These are phyloP conservation scores for Antheraea pernyi DNA, from an alignment of 1,140 invertebrate genomes.

Conservation along the genomic window DNA sequence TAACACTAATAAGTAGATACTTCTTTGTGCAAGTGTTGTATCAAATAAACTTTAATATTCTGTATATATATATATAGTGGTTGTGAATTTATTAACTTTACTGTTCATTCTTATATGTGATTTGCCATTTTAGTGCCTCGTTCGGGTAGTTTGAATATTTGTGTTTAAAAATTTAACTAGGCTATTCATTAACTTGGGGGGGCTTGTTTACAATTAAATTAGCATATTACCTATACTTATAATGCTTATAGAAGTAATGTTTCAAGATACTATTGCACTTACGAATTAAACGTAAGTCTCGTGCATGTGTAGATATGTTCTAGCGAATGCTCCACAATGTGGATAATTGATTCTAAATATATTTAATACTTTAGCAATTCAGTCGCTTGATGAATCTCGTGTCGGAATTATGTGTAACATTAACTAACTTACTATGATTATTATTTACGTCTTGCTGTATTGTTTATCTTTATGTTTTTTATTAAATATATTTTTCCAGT, in stretches of 20 bases:
- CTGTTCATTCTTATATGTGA: slow-evolving; percentile 58
- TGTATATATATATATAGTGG: slow-evolving; percentile 57
- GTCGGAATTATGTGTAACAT: too few species aligned
- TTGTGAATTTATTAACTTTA: slow-evolving; percentile 57
- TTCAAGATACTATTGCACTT: neutral
- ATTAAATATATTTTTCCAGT: too few species aligned
- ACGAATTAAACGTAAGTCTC: neutral
- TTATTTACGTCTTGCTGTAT: too few species aligned
- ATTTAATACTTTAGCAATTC: too few species aligned
- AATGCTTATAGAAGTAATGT: neutral
- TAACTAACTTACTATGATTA: too few species aligned
- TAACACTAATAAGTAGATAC: neutral
- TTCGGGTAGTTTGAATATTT: slow-evolving; percentile 26
- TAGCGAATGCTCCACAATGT: too few species aligned
- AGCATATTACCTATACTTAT: neutral
- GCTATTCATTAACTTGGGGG: neutral
- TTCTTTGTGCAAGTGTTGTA: neutral
- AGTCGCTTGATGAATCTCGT: too few species aligned
- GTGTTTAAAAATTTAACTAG: neutral
- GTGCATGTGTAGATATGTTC: too few species aligned
- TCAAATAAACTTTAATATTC: neutral
- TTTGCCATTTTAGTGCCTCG: slow-evolving; percentile 73
- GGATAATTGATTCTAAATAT: too few species aligned
- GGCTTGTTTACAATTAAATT: neutral
- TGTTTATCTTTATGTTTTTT: too few species aligned